phyloP scores from a whole-genome alignment of 2,113 vertebrate species.

The Hyperopisus bebe region DNA sequence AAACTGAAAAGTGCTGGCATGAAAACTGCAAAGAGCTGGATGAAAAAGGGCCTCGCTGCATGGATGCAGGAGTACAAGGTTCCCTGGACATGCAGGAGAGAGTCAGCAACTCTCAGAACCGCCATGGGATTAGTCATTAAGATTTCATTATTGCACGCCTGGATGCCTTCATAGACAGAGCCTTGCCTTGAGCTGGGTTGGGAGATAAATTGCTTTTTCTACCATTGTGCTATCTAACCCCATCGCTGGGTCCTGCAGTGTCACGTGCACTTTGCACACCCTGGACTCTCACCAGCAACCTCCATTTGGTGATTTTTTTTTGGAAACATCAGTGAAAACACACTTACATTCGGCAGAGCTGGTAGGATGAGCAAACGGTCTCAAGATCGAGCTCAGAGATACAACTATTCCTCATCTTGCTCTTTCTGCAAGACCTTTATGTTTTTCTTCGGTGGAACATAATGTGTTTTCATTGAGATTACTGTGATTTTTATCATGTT shows the following conservation, averaged over 20 bases:
- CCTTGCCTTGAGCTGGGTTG: not conserved
- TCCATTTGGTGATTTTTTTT: not conserved
- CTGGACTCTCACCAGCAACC: not conserved
- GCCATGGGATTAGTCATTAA: constrained; percentile 2
- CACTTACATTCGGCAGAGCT: not conserved
- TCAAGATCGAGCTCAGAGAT: not conserved
- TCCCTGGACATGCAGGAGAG: not conserved
- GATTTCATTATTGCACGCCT: not conserved
- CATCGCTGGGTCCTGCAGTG: not conserved
- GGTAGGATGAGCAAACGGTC: not conserved
- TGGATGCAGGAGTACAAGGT: not conserved
- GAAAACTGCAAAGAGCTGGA: too few relatives aligned
- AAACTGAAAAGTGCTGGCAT: not conserved
- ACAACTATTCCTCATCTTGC: not conserved
- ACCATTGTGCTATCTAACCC: not conserved
- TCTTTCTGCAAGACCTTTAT: not conserved
- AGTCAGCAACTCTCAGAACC: not conserved
- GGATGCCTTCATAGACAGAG: not conserved
- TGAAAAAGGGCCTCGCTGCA: not conserved
- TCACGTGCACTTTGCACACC: not conserved
- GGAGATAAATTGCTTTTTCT: not conserved
- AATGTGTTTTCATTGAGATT: not conserved
- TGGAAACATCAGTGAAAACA: not conserved
- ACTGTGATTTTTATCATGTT: not conserved
- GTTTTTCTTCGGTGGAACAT: not conserved